Base-by-base conservation (phyloP, 2,113 vertebrate genomes). In the Colossoma macropomum region DNA sequence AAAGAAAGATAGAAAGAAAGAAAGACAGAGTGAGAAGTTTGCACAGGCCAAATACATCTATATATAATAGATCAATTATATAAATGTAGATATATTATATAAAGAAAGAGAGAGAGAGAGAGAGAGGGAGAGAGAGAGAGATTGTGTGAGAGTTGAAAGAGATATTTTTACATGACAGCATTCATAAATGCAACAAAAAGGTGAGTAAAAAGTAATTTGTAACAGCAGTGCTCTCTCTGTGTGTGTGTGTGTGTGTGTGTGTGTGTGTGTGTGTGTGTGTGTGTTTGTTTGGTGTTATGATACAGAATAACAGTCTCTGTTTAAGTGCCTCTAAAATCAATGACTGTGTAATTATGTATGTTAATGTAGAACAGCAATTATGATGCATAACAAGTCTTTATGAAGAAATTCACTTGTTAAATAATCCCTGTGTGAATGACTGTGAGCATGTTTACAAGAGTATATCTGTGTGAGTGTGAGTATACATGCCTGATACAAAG, bases 331-430 rank as follows among this genome's bases (percentile, higher is more conserved):
- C 34, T 52, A 73, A 54, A 79, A 79, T 86, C 19, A 59, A 63
- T 82, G 80, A 48, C 52, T 8, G 54, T 70, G 75, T 79, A 79
- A 75, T 79, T 75, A 75, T n/a, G n/a, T n/a, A 28, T 52, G 65
- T 79, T 82, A 82, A 82, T 83, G 17, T 80, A 71, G 60, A 6
- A 34, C 9, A 23, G 16, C 4, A 48, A 45, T 83, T 83, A 62
- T 60, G 28, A 70, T 25, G 13, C 65, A 34, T 48, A 77, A 77
- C 70, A 25, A 23, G 77, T 50, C 13, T 41, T 76, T 69, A 32
- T 15, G 54, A 71, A 63, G 54, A 1, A 5, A 59, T 12, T 4
- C 41, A 45, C 41, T 45, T 11, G 32, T 76, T 62, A 69, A 69
- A 69, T 21, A 23, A 38, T 68, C 28, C 19, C 15, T 78, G 60